Evolutionary conservation across 1,140 invertebrate genomes (phyloP), one percentile per base, ranked within the genome.

Genomic region (Psix sp.): DNA sequence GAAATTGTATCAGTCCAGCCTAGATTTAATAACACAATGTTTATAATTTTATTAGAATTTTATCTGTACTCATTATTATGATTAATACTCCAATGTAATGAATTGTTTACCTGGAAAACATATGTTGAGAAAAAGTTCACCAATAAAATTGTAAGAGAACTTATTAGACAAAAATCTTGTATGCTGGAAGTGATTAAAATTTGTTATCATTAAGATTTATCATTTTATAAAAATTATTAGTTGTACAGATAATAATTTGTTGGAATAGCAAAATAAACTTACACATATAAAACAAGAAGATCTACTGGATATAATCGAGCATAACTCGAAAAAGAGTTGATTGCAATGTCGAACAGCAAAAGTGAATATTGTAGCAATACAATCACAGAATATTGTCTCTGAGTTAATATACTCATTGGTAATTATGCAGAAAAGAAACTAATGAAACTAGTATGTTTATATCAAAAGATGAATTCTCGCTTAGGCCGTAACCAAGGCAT

Each of bases 71-170:
- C 21, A 9, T 5, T 2, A 29, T 7, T 10, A 10, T 7, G 2
- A 10, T 45, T 21, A 24, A 6, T 45, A 1, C 10, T 45, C 13
- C 9, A 45, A 29, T 9, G 15, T 15, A 33, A 6, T 33, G 7
- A 24, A 24, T 35, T 13, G 2, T 13, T 89, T 86, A 93, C 92
- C 87, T 93, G 91, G 84, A 93, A 93, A 65, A 92, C 88, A 77
- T 92, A 93, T 5, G 92, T 93, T 3, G 91, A 91, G 78, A 93
- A 93, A 52, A 93, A 90, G 45, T 90, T 91, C 52, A 92, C 87
- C 11, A 93, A 80, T 45, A 93, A 87, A 26, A 90, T 81, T 0
- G 91, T 89, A 39, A 93, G 83, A 4, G 91, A 89, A 18, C 91
- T 82, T 26, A 93, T 89, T 2, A 93, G 84, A 74, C 91, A 91